phyloP scores from a whole-genome alignment of 1,140 invertebrate genomes.

The Mya arenaria region DNA sequence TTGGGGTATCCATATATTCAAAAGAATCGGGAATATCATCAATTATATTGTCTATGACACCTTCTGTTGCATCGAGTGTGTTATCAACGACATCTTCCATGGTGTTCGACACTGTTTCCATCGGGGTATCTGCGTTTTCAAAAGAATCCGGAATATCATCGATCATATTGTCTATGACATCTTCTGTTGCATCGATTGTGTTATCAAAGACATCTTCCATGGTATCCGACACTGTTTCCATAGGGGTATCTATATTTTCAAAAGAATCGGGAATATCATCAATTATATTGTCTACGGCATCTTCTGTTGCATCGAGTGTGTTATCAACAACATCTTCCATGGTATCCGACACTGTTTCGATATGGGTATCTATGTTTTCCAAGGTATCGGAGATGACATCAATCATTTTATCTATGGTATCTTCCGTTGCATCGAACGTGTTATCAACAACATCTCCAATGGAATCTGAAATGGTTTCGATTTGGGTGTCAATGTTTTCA shows the following conservation, averaged over 20 bases:
- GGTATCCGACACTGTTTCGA: background rate
- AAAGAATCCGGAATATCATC: background rate
- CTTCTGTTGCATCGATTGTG: background rate
- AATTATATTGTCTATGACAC: background rate
- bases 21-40: background rate
- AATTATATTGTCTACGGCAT: background rate
- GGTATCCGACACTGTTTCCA: background rate
- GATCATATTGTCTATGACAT: background rate
- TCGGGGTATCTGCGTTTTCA: background rate
- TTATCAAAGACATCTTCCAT: background rate
- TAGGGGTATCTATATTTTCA: too few relatives aligned
- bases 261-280: background rate
- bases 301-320: background rate
- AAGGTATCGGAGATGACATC: background rate
- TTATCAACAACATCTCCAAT: background rate
- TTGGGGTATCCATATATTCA: background rate
- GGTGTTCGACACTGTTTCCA: background rate
- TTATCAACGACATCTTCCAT: background rate
- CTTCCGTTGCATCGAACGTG: background rate
- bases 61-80: background rate
- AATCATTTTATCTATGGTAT: background rate
- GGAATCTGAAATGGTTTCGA: background rate
- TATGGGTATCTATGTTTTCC: background rate
- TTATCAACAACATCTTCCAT: background rate
- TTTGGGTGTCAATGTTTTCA: background rate